phyloP scores from a whole-genome alignment of 2,113 vertebrate species.

The Salvelinus fontinalis region DNA sequence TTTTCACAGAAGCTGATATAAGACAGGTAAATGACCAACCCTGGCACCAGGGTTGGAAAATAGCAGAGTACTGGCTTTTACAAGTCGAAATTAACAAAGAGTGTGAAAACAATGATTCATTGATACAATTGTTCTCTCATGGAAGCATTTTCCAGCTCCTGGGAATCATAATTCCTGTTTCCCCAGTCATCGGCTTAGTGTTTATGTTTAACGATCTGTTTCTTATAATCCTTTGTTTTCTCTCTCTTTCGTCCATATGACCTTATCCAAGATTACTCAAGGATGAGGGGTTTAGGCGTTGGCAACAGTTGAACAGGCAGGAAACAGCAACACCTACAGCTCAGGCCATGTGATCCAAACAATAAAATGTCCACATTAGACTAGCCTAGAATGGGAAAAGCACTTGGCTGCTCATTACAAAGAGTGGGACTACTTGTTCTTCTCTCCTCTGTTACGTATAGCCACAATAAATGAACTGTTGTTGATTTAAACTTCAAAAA shows the following conservation, averaged over 20 bases:
- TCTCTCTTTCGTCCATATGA: conserved; percentile 43
- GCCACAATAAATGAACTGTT: too few relatives aligned
- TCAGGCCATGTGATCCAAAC: conserved; percentile 33
- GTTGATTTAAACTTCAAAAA: conserved; percentile 3
- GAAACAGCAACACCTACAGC: conserved; percentile 60
- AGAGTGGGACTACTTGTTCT: neutral
- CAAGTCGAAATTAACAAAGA: too few relatives aligned
- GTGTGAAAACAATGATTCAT: conserved; percentile 63
- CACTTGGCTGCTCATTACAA: conserved; percentile 21
- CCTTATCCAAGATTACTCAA: conserved; percentile 47
- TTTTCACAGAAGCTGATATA: too few relatives aligned
- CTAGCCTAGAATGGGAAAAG: conserved; percentile 32
- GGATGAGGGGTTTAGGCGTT: conserved; percentile 50
- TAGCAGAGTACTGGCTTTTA: too few relatives aligned
- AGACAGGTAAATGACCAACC: too few relatives aligned
- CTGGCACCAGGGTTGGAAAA: too few relatives aligned
- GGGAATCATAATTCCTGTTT: conserved; percentile 74
- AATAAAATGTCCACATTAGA: conserved; percentile 8
- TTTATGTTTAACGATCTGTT: conserved; percentile 76
- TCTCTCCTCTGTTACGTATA: neutral
- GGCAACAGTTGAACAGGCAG: conserved; percentile 56
- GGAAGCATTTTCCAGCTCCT: conserved; percentile 66
- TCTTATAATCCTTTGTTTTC: conserved; percentile 56
- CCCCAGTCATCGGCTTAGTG: conserved; percentile 71
- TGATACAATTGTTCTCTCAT: conserved; percentile 57